Evolutionary conservation across 2,113 vertebrate species (phyloP).

Genomic region (Porphyrio hochstetteri): DNA sequence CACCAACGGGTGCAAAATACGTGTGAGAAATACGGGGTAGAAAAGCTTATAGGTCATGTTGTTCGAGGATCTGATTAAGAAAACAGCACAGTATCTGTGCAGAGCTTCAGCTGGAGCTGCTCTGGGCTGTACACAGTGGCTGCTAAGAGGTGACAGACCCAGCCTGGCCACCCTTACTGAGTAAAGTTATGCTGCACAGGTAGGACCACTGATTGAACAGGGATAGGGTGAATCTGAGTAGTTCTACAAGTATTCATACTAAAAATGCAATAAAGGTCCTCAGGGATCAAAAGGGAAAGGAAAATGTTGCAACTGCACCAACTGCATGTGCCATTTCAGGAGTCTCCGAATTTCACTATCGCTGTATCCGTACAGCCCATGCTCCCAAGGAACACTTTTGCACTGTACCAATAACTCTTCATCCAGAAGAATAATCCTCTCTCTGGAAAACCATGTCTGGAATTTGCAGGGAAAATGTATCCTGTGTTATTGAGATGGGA

Average conservation of each 20-base stretch:
- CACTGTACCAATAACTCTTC: background rate
- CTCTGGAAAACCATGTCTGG: conserved; percentile 39
- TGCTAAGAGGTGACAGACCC: background rate
- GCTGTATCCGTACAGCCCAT: background rate
- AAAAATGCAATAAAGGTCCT: background rate
- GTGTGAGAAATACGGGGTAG: background rate
- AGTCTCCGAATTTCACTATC: background rate
- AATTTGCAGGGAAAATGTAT: conserved; percentile 46
- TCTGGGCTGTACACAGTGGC: fast-evolving
- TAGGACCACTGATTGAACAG: fast-evolving
- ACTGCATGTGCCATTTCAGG: background rate
- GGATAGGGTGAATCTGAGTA: fast-evolving
- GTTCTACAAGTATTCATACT: background rate
- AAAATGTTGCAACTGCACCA: background rate
- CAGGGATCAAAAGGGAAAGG: background rate
- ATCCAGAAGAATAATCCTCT: background rate
- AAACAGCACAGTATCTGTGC: background rate
- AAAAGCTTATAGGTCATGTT: background rate
- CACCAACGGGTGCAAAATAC: background rate
- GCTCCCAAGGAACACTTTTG: background rate
- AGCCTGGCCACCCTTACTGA: fast-evolving
- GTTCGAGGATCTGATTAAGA: background rate
- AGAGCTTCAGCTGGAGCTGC: background rate
- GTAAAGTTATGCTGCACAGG: background rate
- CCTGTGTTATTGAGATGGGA: background rate